These are phyloP conservation scores for Drosophila serrata DNA, from an alignment of 1,140 invertebrate genomes.

Conservation along the genomic window DNA sequence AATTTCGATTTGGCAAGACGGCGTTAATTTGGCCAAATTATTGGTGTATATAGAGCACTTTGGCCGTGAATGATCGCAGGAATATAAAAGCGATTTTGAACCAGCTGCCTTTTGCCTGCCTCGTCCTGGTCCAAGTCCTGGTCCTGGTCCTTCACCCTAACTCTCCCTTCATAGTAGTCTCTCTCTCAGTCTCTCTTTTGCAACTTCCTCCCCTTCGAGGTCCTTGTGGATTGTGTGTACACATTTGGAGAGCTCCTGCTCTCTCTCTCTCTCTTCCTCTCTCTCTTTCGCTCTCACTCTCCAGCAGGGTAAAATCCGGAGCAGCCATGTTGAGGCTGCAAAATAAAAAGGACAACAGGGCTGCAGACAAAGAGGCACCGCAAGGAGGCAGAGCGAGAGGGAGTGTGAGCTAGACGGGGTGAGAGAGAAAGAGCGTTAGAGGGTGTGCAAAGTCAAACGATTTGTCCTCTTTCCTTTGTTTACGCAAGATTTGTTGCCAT, in stretches of 20 bases:
- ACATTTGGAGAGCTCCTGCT: constrained; percentile 36
- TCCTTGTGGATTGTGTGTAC: constrained; percentile 74
- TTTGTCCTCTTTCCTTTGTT: constrained; percentile 72
- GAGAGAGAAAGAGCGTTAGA: constrained; percentile 24
- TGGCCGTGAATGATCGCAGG: constrained; percentile 18
- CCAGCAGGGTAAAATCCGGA: constrained; percentile 37
- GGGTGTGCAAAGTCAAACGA: constrained; percentile 62
- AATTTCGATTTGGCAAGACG: constrained; percentile 63
- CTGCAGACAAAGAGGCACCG: constrained; percentile 58
- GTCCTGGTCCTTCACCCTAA: constrained; percentile 29
- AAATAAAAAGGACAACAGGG: constrained; percentile 52
- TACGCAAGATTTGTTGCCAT: constrained; percentile 84
- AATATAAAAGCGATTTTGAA: constrained; percentile 9
- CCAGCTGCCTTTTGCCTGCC: constrained; percentile 48
- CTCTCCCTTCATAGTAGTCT: no score
- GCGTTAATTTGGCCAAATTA: constrained; percentile 69
- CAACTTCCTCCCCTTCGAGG: constrained; percentile 12
- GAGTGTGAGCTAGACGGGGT: constrained; percentile 3
- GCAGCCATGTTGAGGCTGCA: constrained; percentile 64
- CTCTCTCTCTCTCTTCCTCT: background rate
- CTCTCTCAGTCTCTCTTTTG: background rate
- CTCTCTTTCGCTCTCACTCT: background rate
- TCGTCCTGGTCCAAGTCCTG: background rate
- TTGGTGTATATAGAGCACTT: constrained; percentile 63
- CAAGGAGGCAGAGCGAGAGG: constrained; percentile 45